Base-by-base conservation (phyloP, 2,113 vertebrate genomes). In the Dunckerocampus dactyliophorus region DNA sequence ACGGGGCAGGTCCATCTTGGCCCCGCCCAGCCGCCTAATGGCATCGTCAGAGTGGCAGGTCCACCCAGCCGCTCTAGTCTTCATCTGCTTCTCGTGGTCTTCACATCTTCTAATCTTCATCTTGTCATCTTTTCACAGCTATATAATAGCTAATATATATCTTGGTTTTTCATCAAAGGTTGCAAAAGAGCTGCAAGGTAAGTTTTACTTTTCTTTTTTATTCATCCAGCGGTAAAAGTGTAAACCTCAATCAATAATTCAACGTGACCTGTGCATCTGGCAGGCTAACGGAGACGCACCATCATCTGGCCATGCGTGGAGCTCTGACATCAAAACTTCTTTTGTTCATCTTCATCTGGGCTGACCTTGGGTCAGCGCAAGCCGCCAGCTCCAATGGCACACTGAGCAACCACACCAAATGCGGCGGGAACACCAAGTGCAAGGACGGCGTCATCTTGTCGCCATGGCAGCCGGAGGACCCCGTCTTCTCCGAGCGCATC, bases 381-480 rank as follows among this genome's bases (percentile, higher is more conserved):
- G 42, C 15, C 17, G 15, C 80, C 51, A 80, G 87, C 0, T 52
- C 69, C 0, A 89, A 86, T 71, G 69, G 50, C 74, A 74, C 85
- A 8, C 47, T 63, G 65, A 45, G 22, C 1, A 76, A 87, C 55
- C 7, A 31, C 10, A 86, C 80, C 0, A 75, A 83, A 51, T 81
- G 88, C 57, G 95, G 93, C 0, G 95, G 93, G n/a, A 76, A 87
- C 0, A 92, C 90, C 31, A 59, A 84, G 1, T 99, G 97, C 81
- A 91, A 92, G 52, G 89, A 89, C 69, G 97, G 97, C 0, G 95
- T 99, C 43, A 94, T 99, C 77, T 86, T 99, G 65, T 94, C 95
- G 0, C 56, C 95, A 2, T 99, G 97, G 97, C 87, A 84, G 24
- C 96, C 97, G 0, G 82, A 84, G 31, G 90, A 98, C 74, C 93